Conservation (phyloP, 2,888 invertebrate species). For the Margaritifera margaritifera region DNA sequence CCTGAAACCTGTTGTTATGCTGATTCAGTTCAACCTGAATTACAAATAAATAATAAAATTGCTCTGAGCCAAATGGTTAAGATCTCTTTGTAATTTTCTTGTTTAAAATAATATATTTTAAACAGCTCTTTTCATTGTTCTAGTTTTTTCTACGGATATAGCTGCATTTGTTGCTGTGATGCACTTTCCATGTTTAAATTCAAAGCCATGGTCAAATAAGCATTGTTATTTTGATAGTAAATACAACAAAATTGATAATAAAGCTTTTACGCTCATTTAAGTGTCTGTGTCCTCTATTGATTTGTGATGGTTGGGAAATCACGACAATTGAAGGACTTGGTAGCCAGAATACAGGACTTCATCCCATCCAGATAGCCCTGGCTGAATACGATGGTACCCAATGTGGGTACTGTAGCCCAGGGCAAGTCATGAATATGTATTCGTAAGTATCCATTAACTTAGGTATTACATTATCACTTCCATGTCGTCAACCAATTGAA, state of each 20-base stretch:
- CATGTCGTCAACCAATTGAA: no score
- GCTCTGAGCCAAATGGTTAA: no score
- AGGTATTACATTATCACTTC: no score
- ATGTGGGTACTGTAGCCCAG: slow-evolving; percentile 86
- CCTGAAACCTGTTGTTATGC: no score
- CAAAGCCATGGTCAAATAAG: no score
- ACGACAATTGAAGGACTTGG: slow-evolving; percentile 84
- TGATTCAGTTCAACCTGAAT: no score
- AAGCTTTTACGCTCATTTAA: slow-evolving; percentile 58
- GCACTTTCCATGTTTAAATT: no score
- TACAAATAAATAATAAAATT: no score
- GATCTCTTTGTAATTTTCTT: no score
- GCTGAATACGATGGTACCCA: slow-evolving; percentile 82
- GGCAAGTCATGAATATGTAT: slow-evolving; percentile 86
- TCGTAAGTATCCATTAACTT: slow-evolving; percentile 72
- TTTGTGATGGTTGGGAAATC: slow-evolving; percentile 81
- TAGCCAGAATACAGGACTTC: slow-evolving; percentile 77
- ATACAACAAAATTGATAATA: no score
- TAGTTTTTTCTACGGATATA: background rate
- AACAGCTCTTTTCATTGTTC: background rate
- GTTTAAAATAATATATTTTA: no score
- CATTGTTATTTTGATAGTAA: no score
- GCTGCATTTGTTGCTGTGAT: background rate
- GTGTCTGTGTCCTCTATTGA: slow-evolving; percentile 80
- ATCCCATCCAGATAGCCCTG: slow-evolving; percentile 80